A percentile compares a stretch with the other conserved stretches of the same genome.
phyloP scores from a whole-genome alignment of 2,113 vertebrate genomes.

The Coptodon bakossiorum region DNA sequence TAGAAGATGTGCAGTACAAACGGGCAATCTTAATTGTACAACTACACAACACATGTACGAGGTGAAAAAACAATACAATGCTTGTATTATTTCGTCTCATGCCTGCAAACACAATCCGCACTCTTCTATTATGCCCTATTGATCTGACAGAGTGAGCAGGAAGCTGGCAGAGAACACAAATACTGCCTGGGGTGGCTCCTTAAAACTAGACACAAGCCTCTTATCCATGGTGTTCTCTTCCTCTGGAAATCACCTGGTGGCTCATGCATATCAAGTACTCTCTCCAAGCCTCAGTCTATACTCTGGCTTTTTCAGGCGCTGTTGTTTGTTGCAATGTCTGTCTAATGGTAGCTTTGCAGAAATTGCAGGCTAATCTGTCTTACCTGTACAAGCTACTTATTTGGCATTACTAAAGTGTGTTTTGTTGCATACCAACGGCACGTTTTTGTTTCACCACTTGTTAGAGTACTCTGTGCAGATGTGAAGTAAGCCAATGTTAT shows the following conservation, averaged over 20 bases:
- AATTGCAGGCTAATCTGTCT: conserved; percentile 1
- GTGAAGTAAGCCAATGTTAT: not conserved
- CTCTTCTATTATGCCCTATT: conserved; percentile 40
- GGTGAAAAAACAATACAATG: conserved; percentile 1
- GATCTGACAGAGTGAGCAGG: conserved; percentile 54
- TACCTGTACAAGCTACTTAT: not conserved
- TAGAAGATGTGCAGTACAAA: not conserved
- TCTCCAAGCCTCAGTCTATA: conserved; percentile 15
- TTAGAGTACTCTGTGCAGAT: not conserved
- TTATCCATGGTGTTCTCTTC: conserved; percentile 55
- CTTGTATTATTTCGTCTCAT: conserved; percentile 35
- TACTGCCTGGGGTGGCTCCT: conserved; percentile 58
- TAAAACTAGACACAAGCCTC: conserved; percentile 62
- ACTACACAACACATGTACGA: not conserved
- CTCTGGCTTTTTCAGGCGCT: conserved; percentile 26
- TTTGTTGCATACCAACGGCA: not conserved
- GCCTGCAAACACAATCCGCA: conserved; percentile 21
- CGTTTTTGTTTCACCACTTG: not conserved
- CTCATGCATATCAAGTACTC: conserved; percentile 63
- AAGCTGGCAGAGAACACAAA: conserved; percentile 55
- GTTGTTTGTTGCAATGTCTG: conserved; percentile 6
- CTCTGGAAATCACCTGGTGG: conserved; percentile 64
- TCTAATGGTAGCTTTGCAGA: not conserved
- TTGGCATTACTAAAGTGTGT: not conserved
- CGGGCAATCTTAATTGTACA: not conserved